Percentiles rank a stretch among this genome's conserved stretches.
phyloP scores from a whole-genome alignment of 2,113 vertebrate genomes.

The Mirza zaza region DNA sequence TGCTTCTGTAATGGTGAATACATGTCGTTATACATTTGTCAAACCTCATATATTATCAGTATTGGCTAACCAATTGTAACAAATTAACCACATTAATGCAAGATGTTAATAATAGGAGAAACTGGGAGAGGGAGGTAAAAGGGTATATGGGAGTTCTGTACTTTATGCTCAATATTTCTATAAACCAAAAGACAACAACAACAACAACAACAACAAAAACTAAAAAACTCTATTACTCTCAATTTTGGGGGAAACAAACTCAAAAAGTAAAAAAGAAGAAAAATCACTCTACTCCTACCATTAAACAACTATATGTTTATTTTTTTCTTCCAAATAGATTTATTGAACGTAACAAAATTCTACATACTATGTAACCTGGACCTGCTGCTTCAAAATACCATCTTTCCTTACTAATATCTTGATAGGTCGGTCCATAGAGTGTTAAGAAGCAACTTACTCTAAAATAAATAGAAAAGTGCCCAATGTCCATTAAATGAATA shows the following conservation, averaged over 20 bases:
- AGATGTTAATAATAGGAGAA: not conserved
- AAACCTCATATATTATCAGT: not conserved
- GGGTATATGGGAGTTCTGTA: not conserved
- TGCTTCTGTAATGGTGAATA: not conserved
- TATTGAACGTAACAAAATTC: no score
- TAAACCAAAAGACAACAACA: constrained; percentile 18
- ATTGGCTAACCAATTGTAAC: not conserved
- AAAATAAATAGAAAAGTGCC: no score
- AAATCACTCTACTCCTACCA: not conserved
- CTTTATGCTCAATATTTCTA: constrained; percentile 23
- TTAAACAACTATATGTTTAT: constrained; percentile 4
- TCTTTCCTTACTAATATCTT: no score
- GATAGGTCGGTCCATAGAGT: no score
- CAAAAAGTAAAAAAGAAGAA: constrained; percentile 44
- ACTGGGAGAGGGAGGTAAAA: not conserved
- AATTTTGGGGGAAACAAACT: constrained; percentile 8
- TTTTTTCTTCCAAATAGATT: not conserved
- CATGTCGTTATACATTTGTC: not conserved
- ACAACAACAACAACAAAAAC: not conserved
- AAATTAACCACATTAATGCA: not conserved
- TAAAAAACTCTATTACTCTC: not conserved
- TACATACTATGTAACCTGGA: no score
- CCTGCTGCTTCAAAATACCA: no score
- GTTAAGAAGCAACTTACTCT: no score
- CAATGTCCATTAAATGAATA: no score